A percentile compares a stretch with the other conserved stretches of the same genome.
Evolutionary conservation across 2,797 vertebrate species (phyloP).

Genomic region (Cyclura pinguis): DNA sequence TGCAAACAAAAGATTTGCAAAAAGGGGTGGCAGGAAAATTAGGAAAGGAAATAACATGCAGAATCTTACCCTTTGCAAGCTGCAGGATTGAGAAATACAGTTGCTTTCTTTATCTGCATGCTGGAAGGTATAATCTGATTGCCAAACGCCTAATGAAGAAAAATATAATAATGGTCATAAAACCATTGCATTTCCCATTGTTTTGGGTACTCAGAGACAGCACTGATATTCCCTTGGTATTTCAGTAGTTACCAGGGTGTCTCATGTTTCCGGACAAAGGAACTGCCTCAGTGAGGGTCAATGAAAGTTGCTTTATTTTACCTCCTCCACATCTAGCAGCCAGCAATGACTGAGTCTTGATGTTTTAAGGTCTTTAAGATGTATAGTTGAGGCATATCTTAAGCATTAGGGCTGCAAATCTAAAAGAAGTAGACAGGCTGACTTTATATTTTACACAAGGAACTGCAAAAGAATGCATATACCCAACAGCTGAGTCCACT

Average conservation of each 20-base stretch:
- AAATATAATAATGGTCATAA: neutral
- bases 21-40: neutral
- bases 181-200: conserved; percentile 37
- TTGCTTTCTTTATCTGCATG: conserved; percentile 87
- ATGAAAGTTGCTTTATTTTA: neutral
- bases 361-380: neutral
- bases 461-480: neutral
- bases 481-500: neutral
- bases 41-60: neutral
- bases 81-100: conserved; percentile 92
- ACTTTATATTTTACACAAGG: neutral
- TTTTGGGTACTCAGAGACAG: neutral
- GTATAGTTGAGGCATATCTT: neutral
- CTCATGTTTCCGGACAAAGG: neutral
- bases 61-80: conserved; percentile 87
- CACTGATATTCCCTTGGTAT: neutral
- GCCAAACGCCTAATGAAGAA: conserved; percentile 85
- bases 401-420: neutral
- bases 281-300: neutral
- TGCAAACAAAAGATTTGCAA: conserved; percentile 17
- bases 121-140: conserved; percentile 84
- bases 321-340: neutral
- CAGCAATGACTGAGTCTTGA: neutral
- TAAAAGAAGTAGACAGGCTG: neutral
- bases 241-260: neutral